A percentile compares a stretch with the other conserved stretches of the same genome.
phyloP scores from a whole-genome alignment of 2,888 invertebrate genomes.

The Strigamia transsilvanica region DNA sequence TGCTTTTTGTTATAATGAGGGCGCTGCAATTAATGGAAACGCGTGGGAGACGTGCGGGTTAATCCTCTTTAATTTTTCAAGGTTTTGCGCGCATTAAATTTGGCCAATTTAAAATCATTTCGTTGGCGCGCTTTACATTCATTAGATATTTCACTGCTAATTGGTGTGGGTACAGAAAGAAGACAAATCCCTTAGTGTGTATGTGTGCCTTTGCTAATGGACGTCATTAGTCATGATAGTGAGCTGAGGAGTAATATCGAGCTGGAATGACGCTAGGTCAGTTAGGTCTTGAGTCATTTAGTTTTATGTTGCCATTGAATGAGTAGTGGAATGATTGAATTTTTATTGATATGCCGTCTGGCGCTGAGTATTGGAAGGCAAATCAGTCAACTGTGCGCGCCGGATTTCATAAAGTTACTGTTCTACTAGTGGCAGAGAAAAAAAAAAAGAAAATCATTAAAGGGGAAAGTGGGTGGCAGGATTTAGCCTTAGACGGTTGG shows the following conservation, averaged over 20 bases:
- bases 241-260: slow-evolving; percentile 19
- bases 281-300: slow-evolving; percentile 43
- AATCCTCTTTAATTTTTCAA: slow-evolving; percentile 49
- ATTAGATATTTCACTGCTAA: slow-evolving; percentile 47
- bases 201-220: slow-evolving; percentile 29
- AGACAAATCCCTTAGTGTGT: slow-evolving; percentile 12
- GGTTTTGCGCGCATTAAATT: slow-evolving; percentile 46
- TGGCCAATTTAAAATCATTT: slow-evolving; percentile 46
- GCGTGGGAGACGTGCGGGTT: slow-evolving; percentile 28
- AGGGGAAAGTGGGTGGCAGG: not conserved
- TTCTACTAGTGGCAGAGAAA: not conserved
- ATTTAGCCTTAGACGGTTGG: not conserved
- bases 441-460: not conserved
- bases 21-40: not conserved
- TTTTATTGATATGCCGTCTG: slow-evolving; percentile 44
- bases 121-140: slow-evolving; percentile 45
- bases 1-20: slow-evolving; percentile 1
- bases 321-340: slow-evolving; percentile 45
- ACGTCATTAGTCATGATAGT: slow-evolving; percentile 29
- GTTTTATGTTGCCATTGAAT: slow-evolving; percentile 48
- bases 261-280: slow-evolving; percentile 10
- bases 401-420: slow-evolving; percentile 6
- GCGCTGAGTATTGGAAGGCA: slow-evolving; percentile 7
- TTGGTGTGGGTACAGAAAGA: slow-evolving; percentile 26
- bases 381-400: slow-evolving; percentile 12